Evolutionary conservation across 2,113 vertebrate species (phyloP).

Genomic region (Erythrocercus mccallii): DNA sequence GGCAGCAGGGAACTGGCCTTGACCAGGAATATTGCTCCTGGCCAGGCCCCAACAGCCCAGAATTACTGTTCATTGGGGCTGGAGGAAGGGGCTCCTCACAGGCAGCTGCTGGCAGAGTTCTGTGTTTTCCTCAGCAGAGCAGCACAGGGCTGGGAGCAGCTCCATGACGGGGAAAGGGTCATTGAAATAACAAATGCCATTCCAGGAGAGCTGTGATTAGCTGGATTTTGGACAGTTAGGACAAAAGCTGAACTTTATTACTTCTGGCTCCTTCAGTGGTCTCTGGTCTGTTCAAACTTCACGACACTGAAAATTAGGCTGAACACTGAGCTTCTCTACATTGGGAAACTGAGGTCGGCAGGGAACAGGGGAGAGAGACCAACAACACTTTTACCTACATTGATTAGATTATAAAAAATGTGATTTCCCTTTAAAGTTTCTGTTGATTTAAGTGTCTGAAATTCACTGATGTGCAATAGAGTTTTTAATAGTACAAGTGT

Average conservation of each 20-base stretch:
- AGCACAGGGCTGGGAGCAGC: background rate
- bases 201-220: background rate
- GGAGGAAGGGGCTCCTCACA: background rate
- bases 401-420: slow-evolving; percentile 47
- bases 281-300: background rate
- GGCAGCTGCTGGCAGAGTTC: background rate
- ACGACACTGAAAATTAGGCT: background rate
- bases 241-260: background rate
- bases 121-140: background rate
- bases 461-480: slow-evolving; percentile 13
- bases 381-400: background rate
- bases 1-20: background rate
- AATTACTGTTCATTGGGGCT: accelerated
- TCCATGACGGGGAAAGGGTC: background rate
- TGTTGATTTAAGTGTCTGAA: slow-evolving; percentile 15
- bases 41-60: background rate
- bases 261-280: background rate
- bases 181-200: background rate
- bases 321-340: background rate
- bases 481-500: slow-evolving; percentile 28
- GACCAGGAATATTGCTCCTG: background rate
- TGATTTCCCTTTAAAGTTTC: slow-evolving; percentile 37
- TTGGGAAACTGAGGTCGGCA: background rate
- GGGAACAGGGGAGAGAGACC: background rate
- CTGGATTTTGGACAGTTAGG: background rate